Base-by-base conservation (phyloP, 2,888 invertebrate species). In the Lasiommata megera region DNA sequence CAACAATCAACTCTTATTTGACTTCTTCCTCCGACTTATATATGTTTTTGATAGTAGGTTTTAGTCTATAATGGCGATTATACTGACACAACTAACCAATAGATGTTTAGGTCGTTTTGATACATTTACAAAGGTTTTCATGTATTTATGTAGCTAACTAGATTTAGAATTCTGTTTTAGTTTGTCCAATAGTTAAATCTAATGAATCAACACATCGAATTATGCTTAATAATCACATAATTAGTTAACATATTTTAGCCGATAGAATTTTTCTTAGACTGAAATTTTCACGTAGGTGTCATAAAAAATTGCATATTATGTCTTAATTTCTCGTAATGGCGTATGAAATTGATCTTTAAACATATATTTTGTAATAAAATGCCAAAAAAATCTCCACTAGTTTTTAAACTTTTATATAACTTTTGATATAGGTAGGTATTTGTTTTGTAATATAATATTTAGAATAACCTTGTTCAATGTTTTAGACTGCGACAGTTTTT, bases 91-190 rank as follows among this genome's bases (percentile, higher is more conserved):
- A n/a, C n/a, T n/a, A 47, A 31, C 16, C 17, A 16, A 47, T 29
- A 34, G 31, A 17, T 14, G 14, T 58, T 69, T 63, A 72, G 73
- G 71, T 73, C 58, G 68, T 80, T 80, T 79, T 57, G 76, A 80
- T 72, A 75, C 73, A 79, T 80, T 80, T 80, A 80, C 74, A 75
- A 68, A 23, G 34, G 16, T 29, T 31, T 47, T 31, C 60, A 28
- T 48, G 17, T 44, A 54, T 65, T 31, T 14, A 44, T 44, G 17
- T 31, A 34, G 14, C 14, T 8, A 28, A 48, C 29, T 51, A 51
- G 7, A 16, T 2, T 36, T 53, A 44, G 23, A 12, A 12, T 16
- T 54, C 7, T 6, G 12, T 3, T 53, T 43, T 18, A 41, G 9
- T 18, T 31, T 31, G 16, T 29, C 16, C 11, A 12, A 43, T 28